Conservation (phyloP, 2,888 invertebrate species). For the Charanyca ferruginea region DNA sequence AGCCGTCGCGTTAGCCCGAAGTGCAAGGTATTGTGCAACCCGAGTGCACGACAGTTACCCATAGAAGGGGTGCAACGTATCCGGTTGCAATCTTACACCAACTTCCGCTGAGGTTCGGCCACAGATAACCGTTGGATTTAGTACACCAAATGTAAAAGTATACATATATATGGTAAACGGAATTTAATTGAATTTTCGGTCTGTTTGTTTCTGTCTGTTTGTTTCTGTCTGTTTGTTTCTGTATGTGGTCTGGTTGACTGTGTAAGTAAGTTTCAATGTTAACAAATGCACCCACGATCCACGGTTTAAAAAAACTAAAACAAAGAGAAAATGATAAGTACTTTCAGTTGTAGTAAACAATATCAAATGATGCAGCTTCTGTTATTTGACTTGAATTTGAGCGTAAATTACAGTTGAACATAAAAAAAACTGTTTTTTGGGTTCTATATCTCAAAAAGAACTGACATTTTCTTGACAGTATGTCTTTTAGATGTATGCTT, state of each 20-base stretch:
- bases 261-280: no score
- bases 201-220: no score
- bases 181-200: slow-evolving; percentile 3
- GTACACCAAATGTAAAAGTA: slow-evolving; percentile 34
- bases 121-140: slow-evolving; percentile 53
- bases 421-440: neutral
- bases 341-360: neutral
- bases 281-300: no score
- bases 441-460: neutral
- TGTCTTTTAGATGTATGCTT: neutral
- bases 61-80: slow-evolving; percentile 80
- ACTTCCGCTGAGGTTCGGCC: slow-evolving; percentile 77
- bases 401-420: neutral
- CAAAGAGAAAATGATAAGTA: no score
- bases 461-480: neutral
- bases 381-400: neutral
- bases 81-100: slow-evolving; percentile 87
- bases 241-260: no score
- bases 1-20: slow-evolving; percentile 32
- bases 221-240: no score
- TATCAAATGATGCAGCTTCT: neutral
- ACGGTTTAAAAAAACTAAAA: no score
- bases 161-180: slow-evolving; percentile 1
- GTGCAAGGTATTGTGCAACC: slow-evolving; percentile 70
- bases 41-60: slow-evolving; percentile 67